phyloP scores from a whole-genome alignment of 2,113 vertebrate genomes.

The Strix aluco region DNA sequence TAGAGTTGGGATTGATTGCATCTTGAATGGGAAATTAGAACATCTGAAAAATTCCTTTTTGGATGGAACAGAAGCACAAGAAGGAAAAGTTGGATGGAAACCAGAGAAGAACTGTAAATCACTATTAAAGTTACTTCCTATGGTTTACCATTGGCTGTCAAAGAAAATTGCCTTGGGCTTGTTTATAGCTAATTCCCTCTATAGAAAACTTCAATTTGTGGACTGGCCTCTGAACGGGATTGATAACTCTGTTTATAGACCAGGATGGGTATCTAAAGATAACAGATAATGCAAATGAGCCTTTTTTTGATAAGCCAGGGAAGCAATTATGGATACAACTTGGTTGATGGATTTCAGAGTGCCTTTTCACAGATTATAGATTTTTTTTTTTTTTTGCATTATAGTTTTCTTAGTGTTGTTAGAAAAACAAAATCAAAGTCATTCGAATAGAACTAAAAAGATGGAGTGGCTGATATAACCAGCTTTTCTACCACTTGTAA shows the following conservation, averaged over 20 bases:
- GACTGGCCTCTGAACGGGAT: conserved; percentile 65
- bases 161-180: conserved; percentile 70
- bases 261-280: conserved; percentile 66
- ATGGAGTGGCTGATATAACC: conserved; percentile 18
- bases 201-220: conserved; percentile 73
- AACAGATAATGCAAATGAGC: conserved; percentile 70
- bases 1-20: conserved; percentile 72
- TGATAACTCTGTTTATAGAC: conserved; percentile 73
- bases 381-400: conserved; percentile 33
- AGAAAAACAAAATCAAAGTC: conserved; percentile 53
- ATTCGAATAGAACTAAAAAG: background rate
- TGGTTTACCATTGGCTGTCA: conserved; percentile 72
- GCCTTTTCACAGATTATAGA: conserved; percentile 30
- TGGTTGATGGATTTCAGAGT: conserved; percentile 45
- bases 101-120: conserved; percentile 74
- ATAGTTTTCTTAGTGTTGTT: conserved; percentile 19
- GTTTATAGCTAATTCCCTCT: conserved; percentile 73
- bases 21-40: conserved; percentile 76
- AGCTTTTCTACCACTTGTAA: conserved; percentile 31
- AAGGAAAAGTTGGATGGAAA: conserved; percentile 77
- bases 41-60: conserved; percentile 72
- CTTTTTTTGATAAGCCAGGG: conserved; percentile 55
- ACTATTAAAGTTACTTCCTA: conserved; percentile 72
- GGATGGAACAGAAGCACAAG: conserved; percentile 62
- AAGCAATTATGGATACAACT: conserved; percentile 61